Evolutionary conservation across 1,140 invertebrate genomes (phyloP).

Genomic region (Aphidius ervi): DNA sequence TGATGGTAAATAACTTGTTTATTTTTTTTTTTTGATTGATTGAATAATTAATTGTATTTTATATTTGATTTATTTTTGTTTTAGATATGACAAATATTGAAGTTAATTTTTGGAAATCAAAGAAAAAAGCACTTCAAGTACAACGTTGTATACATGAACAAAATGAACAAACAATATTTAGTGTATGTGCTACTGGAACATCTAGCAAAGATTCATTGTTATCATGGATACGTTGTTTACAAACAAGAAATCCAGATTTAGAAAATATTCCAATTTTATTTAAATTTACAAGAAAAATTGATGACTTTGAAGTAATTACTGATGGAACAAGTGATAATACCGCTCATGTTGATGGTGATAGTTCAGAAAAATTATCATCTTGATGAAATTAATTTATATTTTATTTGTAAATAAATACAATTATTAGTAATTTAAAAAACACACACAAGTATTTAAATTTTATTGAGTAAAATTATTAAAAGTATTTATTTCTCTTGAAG

Average conservation of each 20-base stretch:
- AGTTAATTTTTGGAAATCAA: conserved; percentile 55
- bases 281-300: conserved; percentile 40
- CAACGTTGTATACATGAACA: conserved; percentile 81
- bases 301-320: conserved; percentile 13
- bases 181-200: conserved; percentile 84
- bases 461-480: no score
- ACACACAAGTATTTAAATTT: no score
- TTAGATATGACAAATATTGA: conserved; percentile 66
- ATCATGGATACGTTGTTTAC: conserved; percentile 87
- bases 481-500: neutral
- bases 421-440: neutral
- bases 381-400: conserved; percentile 16
- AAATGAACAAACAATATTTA: conserved; percentile 85
- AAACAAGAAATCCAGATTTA: conserved; percentile 73
- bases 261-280: conserved; percentile 77
- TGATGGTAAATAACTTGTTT: conserved; percentile 60
- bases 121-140: conserved; percentile 43
- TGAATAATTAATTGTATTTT: neutral
- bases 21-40: conserved; percentile 5
- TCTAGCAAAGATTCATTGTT: conserved; percentile 84
- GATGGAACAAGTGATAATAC: conserved; percentile 7
- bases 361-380: conserved; percentile 16
- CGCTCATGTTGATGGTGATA: neutral
- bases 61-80: conserved; percentile 29
- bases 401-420: conserved; percentile 20